phyloP scores from a whole-genome alignment of 2,888 invertebrate species.

The Zaprionus bogoriensis region DNA sequence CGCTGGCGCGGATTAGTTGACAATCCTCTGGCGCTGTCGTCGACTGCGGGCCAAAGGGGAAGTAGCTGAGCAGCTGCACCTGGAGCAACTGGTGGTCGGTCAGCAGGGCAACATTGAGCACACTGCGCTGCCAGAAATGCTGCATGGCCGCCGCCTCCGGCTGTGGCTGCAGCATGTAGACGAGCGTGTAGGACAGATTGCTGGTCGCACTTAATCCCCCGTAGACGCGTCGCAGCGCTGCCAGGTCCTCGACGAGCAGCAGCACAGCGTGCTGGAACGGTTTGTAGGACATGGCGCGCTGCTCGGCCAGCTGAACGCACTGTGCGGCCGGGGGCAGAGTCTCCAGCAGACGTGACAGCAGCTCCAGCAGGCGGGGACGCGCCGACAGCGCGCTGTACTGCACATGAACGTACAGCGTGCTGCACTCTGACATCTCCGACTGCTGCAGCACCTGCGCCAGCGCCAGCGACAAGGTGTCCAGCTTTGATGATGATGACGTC shows the following conservation, averaged over 20 bases:
- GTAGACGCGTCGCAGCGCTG: slow-evolving; percentile 43
- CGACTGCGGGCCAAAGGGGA: slow-evolving; percentile 53
- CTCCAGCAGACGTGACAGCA: slow-evolving; percentile 15
- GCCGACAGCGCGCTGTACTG: slow-evolving; percentile 14
- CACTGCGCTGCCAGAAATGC: slow-evolving; percentile 59
- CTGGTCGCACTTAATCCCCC: slow-evolving; percentile 43
- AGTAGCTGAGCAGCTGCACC: slow-evolving; percentile 67
- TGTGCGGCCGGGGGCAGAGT: not conserved
- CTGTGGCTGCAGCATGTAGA: slow-evolving; percentile 54
- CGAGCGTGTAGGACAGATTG: slow-evolving; percentile 57
- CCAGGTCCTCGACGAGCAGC: slow-evolving; percentile 55
- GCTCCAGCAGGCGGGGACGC: slow-evolving; percentile 23
- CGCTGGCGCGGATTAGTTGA: slow-evolving; percentile 41
- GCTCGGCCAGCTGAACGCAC: slow-evolving; percentile 22
- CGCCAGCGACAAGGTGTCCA: slow-evolving; percentile 2
- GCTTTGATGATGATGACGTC: not conserved
- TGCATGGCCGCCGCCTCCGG: slow-evolving; percentile 40
- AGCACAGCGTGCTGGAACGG: slow-evolving; percentile 55
- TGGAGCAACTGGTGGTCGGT: not conserved
- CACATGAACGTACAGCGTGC: slow-evolving; percentile 50
- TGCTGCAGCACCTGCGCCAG: slow-evolving; percentile 46
- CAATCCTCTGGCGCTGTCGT: too few relatives aligned
- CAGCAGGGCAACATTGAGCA: slow-evolving; percentile 59
- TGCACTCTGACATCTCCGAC: slow-evolving; percentile 46
- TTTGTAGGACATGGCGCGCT: slow-evolving; percentile 36